Evolutionary conservation across 1,140 invertebrate genomes (phyloP).

Genomic region (Dryas iulia): DNA sequence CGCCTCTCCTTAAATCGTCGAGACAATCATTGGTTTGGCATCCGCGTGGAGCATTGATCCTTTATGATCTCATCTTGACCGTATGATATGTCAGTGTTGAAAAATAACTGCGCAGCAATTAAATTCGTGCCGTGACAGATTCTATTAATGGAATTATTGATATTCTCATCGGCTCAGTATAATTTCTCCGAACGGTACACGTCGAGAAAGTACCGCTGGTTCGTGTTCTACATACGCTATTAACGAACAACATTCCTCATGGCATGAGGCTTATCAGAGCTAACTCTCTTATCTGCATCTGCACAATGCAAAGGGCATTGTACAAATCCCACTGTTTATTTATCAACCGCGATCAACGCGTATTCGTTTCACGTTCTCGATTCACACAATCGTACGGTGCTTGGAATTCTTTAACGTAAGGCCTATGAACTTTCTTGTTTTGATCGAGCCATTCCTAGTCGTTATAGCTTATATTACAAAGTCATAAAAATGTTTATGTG

Average conservation of each 20-base stretch:
- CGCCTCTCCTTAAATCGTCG: conserved; percentile 49
- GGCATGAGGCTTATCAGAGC: conserved; percentile 22
- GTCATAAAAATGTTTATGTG: conserved; percentile 22
- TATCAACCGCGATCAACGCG: conserved; percentile 58
- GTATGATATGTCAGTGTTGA: conserved; percentile 31
- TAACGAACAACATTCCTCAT: conserved; percentile 55
- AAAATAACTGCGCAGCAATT: conserved; percentile 36
- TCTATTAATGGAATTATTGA: conserved; percentile 17
- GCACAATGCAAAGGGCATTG: conserved; percentile 31
- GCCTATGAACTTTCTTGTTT: conserved; percentile 56
- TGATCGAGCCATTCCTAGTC: conserved; percentile 24
- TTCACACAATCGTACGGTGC: conserved; percentile 70
- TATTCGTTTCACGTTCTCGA: conserved; percentile 73
- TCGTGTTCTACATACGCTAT: conserved; percentile 45
- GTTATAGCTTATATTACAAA: conserved; percentile 14
- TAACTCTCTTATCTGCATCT: conserved; percentile 18
- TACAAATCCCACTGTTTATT: conserved; percentile 55
- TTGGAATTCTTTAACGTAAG: conserved; percentile 58
- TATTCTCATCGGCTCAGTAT: conserved; percentile 54
- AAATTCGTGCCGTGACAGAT: conserved; percentile 11
- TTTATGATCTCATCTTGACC: conserved; percentile 71
- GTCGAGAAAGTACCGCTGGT: conserved; percentile 67
- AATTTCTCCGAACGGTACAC: conserved; percentile 57
- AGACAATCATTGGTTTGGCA: conserved; percentile 62
- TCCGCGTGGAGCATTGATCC: conserved; percentile 70